These are phyloP conservation scores for Ceyx melanurus DNA, from an alignment of 2,113 vertebrate genomes.

Conservation along the genomic window DNA sequence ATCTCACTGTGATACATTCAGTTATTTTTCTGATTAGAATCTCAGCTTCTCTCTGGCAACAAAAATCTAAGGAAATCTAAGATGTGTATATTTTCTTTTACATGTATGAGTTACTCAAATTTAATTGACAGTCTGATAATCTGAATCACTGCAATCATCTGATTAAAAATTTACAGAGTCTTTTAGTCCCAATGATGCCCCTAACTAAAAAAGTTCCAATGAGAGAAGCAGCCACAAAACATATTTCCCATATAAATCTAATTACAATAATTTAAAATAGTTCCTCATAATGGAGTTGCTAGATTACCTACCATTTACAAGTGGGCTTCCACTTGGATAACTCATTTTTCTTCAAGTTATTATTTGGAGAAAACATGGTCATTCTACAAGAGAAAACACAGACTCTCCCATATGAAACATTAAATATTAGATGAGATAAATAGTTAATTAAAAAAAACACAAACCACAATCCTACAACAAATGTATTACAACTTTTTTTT, in stretches of 20 bases:
- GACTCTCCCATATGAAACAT: neutral
- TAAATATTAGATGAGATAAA: neutral
- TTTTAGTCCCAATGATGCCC: neutral
- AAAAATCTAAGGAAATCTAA: neutral
- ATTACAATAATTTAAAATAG: neutral
- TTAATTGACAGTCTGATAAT: neutral
- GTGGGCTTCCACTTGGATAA: constrained; percentile 38
- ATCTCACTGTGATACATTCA: neutral
- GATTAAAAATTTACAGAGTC: neutral
- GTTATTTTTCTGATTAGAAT: neutral
- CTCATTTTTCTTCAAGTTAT: constrained; percentile 68
- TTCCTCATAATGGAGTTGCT: neutral
- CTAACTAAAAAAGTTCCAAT: neutral
- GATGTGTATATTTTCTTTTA: neutral
- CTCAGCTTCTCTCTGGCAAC: neutral
- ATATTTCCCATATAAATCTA: neutral
- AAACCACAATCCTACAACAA: no score
- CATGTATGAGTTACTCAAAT: neutral
- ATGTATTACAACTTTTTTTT: neutral
- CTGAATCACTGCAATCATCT: neutral
- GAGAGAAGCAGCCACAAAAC: neutral
- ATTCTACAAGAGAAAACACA: constrained; percentile 63
- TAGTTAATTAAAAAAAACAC: no score
- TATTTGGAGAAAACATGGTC: constrained; percentile 82
- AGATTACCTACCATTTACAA: constrained; percentile 68